phyloP scores from a whole-genome alignment of 1,140 invertebrate genomes.

The Platyura marginata region DNA sequence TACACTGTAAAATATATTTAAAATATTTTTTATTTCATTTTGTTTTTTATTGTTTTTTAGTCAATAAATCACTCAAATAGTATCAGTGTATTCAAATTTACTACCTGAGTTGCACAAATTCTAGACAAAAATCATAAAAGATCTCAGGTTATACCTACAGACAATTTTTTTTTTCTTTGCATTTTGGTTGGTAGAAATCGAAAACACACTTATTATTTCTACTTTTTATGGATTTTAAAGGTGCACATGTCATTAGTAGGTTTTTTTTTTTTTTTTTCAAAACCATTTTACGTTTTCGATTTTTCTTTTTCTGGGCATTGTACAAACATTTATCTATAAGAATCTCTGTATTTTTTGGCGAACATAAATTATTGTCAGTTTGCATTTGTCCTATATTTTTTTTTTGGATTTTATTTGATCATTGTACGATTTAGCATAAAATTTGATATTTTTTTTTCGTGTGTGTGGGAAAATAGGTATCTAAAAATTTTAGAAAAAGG shows the following conservation, averaged over 20 bases:
- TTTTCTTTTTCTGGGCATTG: too few relatives aligned
- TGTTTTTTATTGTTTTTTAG: not conserved
- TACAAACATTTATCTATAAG: too few relatives aligned
- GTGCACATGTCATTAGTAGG: not conserved
- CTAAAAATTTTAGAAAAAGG: not conserved
- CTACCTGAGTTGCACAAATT: conserved; percentile 1
- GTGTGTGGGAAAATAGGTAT: not conserved
- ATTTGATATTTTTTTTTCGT: not conserved
- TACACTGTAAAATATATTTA: too few relatives aligned
- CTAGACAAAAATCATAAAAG: not conserved
- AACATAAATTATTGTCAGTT: not conserved
- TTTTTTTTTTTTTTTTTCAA: not conserved
- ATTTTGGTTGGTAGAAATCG: not conserved
- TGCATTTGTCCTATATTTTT: not conserved
- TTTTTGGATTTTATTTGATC: not conserved
- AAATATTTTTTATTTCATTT: not conserved
- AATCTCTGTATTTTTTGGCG: not conserved
- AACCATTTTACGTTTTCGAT: too few relatives aligned
- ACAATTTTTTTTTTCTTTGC: not conserved
- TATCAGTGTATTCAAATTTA: conserved; percentile 1
- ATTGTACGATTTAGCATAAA: not conserved
- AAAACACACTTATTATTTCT: not conserved
- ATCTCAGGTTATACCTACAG: not conserved
- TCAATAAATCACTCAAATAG: not conserved
- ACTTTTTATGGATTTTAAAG: not conserved